A percentile compares a stretch with the other conserved stretches of the same genome.
These are phyloP conservation scores for Odontocerum albicorne DNA, from an alignment of 2,888 invertebrate species.

Conservation along the genomic window DNA sequence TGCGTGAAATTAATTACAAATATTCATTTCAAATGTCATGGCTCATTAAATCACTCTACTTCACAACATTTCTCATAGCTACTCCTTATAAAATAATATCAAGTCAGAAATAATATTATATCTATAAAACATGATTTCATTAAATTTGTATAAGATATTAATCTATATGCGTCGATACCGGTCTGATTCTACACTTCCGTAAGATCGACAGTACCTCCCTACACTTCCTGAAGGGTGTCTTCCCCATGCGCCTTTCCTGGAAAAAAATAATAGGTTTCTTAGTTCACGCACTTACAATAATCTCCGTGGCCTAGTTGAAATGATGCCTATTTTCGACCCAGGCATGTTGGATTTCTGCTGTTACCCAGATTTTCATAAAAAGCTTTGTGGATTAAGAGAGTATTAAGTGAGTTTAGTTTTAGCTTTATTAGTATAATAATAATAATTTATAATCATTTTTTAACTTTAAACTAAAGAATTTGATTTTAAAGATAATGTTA, in stretches of 20 bases:
- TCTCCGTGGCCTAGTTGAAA: not conserved
- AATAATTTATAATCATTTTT: too few species aligned
- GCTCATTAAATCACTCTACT: too few species aligned
- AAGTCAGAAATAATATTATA: too few species aligned
- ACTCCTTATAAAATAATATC: too few species aligned
- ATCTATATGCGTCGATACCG: constrained; percentile 11
- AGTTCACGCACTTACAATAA: not conserved
- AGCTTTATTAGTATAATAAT: not conserved
- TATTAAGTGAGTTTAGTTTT: not conserved
- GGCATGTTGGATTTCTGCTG: not conserved
- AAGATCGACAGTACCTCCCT: constrained; percentile 57
- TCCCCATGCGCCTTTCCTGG: constrained; percentile 18
- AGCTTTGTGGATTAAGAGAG: not conserved
- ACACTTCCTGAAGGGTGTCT: constrained; percentile 38
- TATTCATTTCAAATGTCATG: too few species aligned
- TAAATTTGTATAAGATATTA: too few species aligned
- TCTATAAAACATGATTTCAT: too few species aligned
- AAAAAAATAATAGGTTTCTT: constrained; percentile 1
- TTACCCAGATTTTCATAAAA: not conserved
- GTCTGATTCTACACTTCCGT: constrained; percentile 51
- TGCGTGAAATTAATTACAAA: too few species aligned
- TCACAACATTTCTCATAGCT: too few species aligned
- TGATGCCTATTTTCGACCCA: not conserved
- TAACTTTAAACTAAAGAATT: too few species aligned
- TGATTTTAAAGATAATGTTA: too few species aligned